These are phyloP conservation scores for Dichetophora obliterata DNA, from an alignment of 2,888 invertebrate species.

Conservation along the genomic window DNA sequence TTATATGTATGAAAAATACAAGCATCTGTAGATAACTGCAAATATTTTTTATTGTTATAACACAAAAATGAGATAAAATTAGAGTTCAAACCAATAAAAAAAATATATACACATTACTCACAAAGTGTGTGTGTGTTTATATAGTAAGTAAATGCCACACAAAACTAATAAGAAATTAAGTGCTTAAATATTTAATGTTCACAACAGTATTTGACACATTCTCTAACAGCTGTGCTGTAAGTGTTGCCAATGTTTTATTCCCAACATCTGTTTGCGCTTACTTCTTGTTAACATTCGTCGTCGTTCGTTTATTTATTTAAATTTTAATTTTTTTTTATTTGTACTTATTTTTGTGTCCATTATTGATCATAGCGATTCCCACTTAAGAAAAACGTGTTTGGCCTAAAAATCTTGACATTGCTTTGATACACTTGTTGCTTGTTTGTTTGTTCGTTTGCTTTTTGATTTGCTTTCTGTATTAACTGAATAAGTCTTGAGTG, in stretches of 20 bases:
- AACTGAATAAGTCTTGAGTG: conserved; percentile 9
- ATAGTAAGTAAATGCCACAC: neutral
- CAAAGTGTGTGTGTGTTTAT: no score
- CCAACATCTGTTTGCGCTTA: neutral
- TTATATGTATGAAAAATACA: no score
- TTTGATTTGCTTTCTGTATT: neutral
- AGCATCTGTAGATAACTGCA: neutral
- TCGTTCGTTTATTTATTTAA: conserved; percentile 22
- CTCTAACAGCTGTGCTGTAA: neutral
- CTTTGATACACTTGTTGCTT: conserved; percentile 3
- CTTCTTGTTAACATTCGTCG: conserved; percentile 44
- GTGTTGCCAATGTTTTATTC: neutral
- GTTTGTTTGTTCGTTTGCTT: neutral
- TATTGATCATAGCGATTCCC: conserved; percentile 4
- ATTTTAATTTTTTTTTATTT: conserved; percentile 5
- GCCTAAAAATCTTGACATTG: conserved; percentile 47
- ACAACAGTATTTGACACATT: neutral
- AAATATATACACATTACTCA: neutral
- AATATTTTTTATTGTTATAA: neutral
- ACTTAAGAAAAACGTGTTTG: conserved; percentile 39
- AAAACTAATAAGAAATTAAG: neutral
- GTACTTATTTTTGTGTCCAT: conserved; percentile 2
- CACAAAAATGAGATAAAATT: neutral
- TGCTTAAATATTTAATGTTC: neutral
- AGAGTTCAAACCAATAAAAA: neutral